A percentile compares a stretch with the other conserved stretches of the same genome.
These are phyloP conservation scores for Sinohyriopsis cumingii DNA, from an alignment of 2,888 invertebrate species.

Conservation along the genomic window DNA sequence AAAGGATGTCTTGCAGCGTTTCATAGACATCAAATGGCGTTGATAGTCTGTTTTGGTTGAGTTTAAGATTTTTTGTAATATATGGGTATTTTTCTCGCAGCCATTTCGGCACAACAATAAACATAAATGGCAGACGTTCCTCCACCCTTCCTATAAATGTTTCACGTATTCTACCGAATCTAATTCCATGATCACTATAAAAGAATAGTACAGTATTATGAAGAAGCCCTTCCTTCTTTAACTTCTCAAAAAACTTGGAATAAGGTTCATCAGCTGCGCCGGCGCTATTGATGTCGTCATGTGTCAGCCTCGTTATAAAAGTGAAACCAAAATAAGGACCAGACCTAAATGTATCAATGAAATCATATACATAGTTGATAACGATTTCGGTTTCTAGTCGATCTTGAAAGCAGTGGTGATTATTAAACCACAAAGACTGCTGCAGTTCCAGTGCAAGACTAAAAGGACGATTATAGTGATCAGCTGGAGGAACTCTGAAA, in stretches of 20 bases:
- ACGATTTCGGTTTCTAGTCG: slow-evolving; percentile 79
- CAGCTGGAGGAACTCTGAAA: slow-evolving; percentile 85
- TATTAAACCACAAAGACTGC: slow-evolving; percentile 52
- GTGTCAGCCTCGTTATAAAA: slow-evolving; percentile 88
- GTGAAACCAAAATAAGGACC: slow-evolving; percentile 85
- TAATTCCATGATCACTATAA: slow-evolving; percentile 91
- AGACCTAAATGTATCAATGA: slow-evolving; percentile 77
- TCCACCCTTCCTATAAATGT: slow-evolving; percentile 86
- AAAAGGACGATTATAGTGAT: slow-evolving; percentile 87
- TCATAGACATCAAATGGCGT: slow-evolving; percentile 89
- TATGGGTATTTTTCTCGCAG: slow-evolving; percentile 78
- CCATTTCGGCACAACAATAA: slow-evolving; percentile 82
- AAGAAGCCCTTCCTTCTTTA: slow-evolving; percentile 59
- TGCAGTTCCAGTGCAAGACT: slow-evolving; percentile 76
- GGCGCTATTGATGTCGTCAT: slow-evolving; percentile 87
- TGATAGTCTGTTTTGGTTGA: slow-evolving; percentile 80
- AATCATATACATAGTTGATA: slow-evolving; percentile 76
- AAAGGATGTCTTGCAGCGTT: slow-evolving; percentile 80
- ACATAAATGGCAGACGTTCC: slow-evolving; percentile 87
- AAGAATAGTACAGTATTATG: slow-evolving; percentile 57
- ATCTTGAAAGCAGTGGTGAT: slow-evolving; percentile 79
- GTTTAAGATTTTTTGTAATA: slow-evolving; percentile 79
- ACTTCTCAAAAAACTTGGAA: slow-evolving; percentile 75
- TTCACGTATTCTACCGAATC: slow-evolving; percentile 87
- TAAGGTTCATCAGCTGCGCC: slow-evolving; percentile 81